Evolutionary conservation across 2,888 invertebrate genomes (phyloP), one percentile per base, ranked within the genome.

Genomic region (Hoplodrina blanda): DNA sequence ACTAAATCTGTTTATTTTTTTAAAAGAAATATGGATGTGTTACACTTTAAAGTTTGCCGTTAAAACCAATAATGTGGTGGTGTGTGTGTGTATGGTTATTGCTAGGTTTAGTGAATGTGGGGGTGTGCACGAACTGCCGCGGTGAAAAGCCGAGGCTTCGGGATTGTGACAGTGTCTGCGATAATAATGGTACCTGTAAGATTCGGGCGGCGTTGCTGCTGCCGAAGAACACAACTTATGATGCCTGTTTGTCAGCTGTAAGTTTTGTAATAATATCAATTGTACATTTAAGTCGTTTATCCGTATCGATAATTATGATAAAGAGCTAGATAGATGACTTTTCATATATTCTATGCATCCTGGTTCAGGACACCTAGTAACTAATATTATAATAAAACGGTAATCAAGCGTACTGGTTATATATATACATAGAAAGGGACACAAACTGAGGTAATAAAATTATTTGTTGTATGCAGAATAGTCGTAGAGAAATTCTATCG

Each of bases 121-220:
- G 75, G 80, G 73, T 49, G 25, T 62, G 57, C 3, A 86, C 91
- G 78, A 95, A 95, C 85, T 95, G 95, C 79, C 90, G 95, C 1
- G 93, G 91, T 0, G 92, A 93, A 62, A 91, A 93, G 79, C 91
- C 90, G 2, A 87, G 90, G 55, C 80, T 87, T 71, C 88, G 94
- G 25, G 87, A 89, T 1, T 97, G 97, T 84, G 96, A 96, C 80
- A 89, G 92, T 56, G 82, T 96, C 50, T 97, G 97, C 81, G 93
- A 93, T 76, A 87, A 84, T 2, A 86, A 92, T 52, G 96, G 95
- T 7, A 90, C 88, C 7, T 98, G 98, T 87, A 96, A 96, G 56
- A 95, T 98, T 54, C 95, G 97, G 63, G 97, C 97, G 0, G 97
- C 97, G 2, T 93, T 98, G 25, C 91, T 98, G 74, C 89, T 98